Evolutionary conservation across 2,888 invertebrate species (phyloP).

Genomic region (Leptarthrus brevirostris): DNA sequence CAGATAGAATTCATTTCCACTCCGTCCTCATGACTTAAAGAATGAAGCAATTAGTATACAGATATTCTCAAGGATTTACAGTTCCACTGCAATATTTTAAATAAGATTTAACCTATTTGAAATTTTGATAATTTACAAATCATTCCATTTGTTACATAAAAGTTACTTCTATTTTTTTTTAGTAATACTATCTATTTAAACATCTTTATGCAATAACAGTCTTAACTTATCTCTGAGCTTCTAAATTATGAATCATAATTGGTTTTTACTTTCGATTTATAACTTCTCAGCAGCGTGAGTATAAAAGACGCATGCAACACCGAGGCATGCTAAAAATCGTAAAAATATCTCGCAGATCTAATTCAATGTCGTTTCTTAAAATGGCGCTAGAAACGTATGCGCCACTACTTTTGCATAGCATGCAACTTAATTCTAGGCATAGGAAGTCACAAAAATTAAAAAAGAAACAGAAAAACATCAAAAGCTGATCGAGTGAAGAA

Average conservation of each 20-base stretch:
- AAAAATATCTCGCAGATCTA: constrained; percentile 29
- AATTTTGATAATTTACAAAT: no score
- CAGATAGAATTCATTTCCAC: no score
- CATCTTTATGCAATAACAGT: constrained; percentile 29
- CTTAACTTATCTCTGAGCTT: constrained; percentile 10
- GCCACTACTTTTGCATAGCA: constrained; percentile 29
- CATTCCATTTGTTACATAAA: no score
- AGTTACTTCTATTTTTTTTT: no score
- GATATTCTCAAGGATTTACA: no score
- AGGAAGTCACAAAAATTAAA: constrained; percentile 57
- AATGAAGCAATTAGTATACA: no score
- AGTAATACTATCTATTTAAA: no score
- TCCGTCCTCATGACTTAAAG: no score
- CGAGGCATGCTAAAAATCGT: constrained; percentile 27
- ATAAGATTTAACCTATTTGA: no score
- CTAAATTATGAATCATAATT: not conserved
- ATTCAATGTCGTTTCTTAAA: constrained; percentile 11
- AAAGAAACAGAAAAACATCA: constrained; percentile 37
- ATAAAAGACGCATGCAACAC: constrained; percentile 40
- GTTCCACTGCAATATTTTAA: no score
- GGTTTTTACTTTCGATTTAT: not conserved
- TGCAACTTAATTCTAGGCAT: constrained; percentile 52
- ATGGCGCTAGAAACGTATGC: constrained; percentile 29
- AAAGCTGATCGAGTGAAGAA: constrained; percentile 56
- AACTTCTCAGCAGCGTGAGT: constrained; percentile 4